Conservation (phyloP, 1,140 invertebrate genomes). For the Eufriesea mexicana region DNA sequence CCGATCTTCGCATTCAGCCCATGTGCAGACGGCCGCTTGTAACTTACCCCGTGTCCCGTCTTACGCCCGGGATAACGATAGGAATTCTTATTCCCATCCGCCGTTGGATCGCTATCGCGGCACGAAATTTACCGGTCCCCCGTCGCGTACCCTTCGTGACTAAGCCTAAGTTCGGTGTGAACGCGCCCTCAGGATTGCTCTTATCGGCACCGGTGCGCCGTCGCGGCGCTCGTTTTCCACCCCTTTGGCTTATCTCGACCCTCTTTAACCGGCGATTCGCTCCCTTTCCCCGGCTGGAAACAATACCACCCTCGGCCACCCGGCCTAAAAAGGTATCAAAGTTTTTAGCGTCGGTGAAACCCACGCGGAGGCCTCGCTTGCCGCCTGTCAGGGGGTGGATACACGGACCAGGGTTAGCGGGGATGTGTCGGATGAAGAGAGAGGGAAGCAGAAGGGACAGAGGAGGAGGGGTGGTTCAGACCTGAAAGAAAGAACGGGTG, state of each 20-base stretch:
- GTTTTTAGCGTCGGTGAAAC: slow-evolving; percentile 61
- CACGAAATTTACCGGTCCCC: slow-evolving; percentile 44
- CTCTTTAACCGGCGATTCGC: slow-evolving; percentile 50
- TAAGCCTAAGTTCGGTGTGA: slow-evolving; percentile 54
- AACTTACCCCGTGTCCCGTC: slow-evolving; percentile 17
- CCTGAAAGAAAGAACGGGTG: not conserved
- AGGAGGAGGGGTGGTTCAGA: too few species aligned
- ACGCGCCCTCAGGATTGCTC: slow-evolving; percentile 63
- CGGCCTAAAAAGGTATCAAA: slow-evolving; percentile 69
- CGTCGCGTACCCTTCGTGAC: slow-evolving; percentile 44
- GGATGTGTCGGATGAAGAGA: not conserved
- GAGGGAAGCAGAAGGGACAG: not conserved
- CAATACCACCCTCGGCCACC: slow-evolving; percentile 44
- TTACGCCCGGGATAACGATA: slow-evolving; percentile 17
- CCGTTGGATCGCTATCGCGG: slow-evolving; percentile 22
- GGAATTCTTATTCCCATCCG: slow-evolving; percentile 39
- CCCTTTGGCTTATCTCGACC: slow-evolving; percentile 63
- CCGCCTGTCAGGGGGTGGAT: not conserved
- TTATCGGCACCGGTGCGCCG: slow-evolving; percentile 64
- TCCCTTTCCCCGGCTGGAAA: slow-evolving; percentile 27
- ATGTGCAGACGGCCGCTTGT: not conserved
- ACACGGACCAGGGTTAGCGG: too few species aligned
- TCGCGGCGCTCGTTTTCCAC: slow-evolving; percentile 50
- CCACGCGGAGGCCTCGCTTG: not conserved
- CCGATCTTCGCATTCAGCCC: not conserved